Percentiles rank a stretch among this genome's conserved stretches.
These are phyloP conservation scores for Sphyrna mokarran DNA, from an alignment of 2,113 vertebrate genomes.

Conservation along the genomic window DNA sequence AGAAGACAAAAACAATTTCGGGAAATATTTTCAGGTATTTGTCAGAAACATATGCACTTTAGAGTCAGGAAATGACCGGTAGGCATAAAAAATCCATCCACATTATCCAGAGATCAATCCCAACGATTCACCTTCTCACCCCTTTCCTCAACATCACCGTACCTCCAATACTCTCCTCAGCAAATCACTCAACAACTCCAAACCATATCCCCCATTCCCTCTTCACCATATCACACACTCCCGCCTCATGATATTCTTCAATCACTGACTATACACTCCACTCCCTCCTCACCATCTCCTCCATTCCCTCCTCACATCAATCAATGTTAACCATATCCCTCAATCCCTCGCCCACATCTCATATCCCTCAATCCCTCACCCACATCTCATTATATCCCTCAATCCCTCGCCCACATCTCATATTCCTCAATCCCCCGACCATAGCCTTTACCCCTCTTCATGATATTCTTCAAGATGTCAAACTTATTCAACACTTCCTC, in stretches of 20 bases:
- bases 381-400: background rate
- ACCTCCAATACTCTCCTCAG: background rate
- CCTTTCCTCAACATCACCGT: background rate
- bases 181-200: too few species aligned
- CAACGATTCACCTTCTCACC: background rate
- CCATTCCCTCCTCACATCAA: background rate
- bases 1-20: background rate
- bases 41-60: background rate
- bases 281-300: background rate
- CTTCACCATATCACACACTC: background rate
- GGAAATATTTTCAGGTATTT: background rate
- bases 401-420: background rate
- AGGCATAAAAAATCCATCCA: background rate
- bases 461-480: background rate
- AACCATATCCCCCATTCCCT: background rate
- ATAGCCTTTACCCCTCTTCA: background rate
- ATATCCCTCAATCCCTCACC: background rate
- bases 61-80: background rate
- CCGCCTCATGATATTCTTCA: background rate
- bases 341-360: background rate
- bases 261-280: background rate
- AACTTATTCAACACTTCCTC: background rate
- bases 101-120: background rate
- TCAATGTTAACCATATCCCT: background rate
- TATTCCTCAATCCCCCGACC: background rate